phyloP scores from a whole-genome alignment of 92 coral and sea anemone genomes.

The Scolanthus callimorphus region DNA sequence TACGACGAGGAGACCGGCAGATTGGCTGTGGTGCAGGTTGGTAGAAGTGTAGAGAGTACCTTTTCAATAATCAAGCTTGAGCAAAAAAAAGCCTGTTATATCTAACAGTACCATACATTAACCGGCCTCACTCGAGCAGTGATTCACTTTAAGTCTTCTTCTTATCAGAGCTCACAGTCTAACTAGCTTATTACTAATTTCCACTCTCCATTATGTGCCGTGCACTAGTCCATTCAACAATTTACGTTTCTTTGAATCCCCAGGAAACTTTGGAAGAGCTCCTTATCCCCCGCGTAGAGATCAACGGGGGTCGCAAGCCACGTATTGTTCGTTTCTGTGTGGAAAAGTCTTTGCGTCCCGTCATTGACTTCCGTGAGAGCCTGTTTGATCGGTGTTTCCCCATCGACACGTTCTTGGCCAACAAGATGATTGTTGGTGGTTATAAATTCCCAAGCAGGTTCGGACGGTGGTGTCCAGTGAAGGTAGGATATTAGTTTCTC shows the following conservation, averaged over 20 bases:
- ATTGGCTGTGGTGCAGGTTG: conserved; percentile 76
- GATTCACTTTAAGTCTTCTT: too few relatives aligned
- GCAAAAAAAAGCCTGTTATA: too few relatives aligned
- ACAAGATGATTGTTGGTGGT: conserved; percentile 79
- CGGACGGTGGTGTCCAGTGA: conserved; percentile 98
- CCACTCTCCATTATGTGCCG: too few relatives aligned
- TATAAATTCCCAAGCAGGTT: conserved; percentile 95
- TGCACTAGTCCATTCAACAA: too few relatives aligned
- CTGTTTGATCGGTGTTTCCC: conserved; percentile 93
- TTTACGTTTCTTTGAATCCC: too few relatives aligned
- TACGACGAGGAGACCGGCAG: conserved; percentile 83
- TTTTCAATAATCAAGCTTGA: too few relatives aligned
- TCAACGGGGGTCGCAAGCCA: conserved; percentile 95
- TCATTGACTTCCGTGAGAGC: conserved; percentile 86
- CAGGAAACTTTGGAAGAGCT: conserved; percentile 95
- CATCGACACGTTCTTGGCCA: conserved; percentile 68
- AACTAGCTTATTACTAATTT: too few relatives aligned
- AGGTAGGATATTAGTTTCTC: too few relatives aligned
- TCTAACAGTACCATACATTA: too few relatives aligned
- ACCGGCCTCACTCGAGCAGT: too few relatives aligned
- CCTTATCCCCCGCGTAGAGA: conserved; percentile 80
- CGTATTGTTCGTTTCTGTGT: conserved; percentile 88
- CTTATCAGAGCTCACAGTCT: too few relatives aligned
- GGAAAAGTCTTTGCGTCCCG: conserved; percentile 77
- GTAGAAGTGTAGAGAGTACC: neutral